These are phyloP conservation scores for Bactericera cockerelli DNA, from an alignment of 1,140 invertebrate genomes.

Conservation along the genomic window DNA sequence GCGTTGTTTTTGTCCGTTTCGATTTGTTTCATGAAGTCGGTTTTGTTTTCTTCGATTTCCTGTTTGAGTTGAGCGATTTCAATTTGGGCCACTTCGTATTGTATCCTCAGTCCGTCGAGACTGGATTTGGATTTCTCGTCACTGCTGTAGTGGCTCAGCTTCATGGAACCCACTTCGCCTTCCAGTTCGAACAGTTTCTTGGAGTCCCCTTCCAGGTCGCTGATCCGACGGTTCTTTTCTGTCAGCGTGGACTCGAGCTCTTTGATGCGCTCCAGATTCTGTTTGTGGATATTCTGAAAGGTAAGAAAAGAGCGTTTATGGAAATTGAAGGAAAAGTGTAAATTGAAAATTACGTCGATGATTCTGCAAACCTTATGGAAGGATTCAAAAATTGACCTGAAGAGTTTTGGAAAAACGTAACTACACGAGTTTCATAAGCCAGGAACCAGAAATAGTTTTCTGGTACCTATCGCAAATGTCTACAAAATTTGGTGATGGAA, in stretches of 20 bases:
- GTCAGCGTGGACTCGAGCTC: background rate
- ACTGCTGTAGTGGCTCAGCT: background rate
- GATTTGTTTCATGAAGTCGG: slow-evolving; percentile 1
- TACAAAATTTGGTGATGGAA: no score
- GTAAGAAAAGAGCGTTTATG: background rate
- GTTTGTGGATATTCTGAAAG: slow-evolving; percentile 1
- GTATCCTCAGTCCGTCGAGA: background rate
- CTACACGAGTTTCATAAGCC: no score
- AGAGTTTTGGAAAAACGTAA: no score
- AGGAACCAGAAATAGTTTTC: no score
- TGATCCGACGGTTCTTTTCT: background rate
- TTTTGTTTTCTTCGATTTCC: slow-evolving; percentile 2
- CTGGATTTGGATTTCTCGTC: slow-evolving; percentile 4
- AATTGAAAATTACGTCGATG: no score
- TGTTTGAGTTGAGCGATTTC: slow-evolving; percentile 5
- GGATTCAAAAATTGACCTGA: no score
- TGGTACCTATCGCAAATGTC: no score
- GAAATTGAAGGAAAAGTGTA: no score
- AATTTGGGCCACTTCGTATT: background rate
- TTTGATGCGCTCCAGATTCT: background rate
- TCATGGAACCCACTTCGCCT: background rate
- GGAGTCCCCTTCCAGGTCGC: background rate
- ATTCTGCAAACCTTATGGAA: no score
- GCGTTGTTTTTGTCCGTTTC: background rate
- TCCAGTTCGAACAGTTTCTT: slow-evolving; percentile 4